Conservation (phyloP, 30 jellyfish, hydroid and myxozoan genomes). For the Aurelia aurita complex sp. Pacific region DNA sequence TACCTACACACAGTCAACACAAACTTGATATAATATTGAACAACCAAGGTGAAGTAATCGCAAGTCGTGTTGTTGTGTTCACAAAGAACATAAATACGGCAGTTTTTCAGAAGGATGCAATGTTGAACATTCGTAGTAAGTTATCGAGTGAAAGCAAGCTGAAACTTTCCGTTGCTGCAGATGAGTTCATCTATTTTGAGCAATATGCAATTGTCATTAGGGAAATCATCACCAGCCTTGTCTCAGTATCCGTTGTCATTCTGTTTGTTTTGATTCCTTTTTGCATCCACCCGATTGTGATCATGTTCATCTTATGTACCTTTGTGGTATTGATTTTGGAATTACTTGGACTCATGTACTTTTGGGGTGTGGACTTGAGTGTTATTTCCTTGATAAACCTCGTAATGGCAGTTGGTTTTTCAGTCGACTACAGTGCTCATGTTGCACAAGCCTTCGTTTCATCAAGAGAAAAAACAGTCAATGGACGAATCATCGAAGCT, state of each 20-base stretch:
- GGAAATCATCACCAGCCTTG: conserved; percentile 68
- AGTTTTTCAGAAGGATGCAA: conserved; percentile 67
- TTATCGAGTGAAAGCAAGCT: conserved; percentile 17
- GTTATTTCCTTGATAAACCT: conserved; percentile 87
- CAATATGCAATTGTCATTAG: conserved; percentile 79
- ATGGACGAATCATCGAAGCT: conserved; percentile 72
- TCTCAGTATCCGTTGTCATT: conserved; percentile 67
- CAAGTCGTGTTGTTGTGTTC: conserved; percentile 79
- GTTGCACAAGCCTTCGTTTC: conserved; percentile 89
- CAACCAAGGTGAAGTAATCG: conserved; percentile 39
- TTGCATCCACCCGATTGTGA: conserved; percentile 79
- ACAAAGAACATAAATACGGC: conserved; percentile 66
- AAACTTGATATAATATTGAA: conserved; percentile 45
- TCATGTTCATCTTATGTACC: conserved; percentile 57
- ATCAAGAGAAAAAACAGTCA: conserved; percentile 66
- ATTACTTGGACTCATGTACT: conserved; percentile 86
- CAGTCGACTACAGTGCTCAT: conserved; percentile 98
- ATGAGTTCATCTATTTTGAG: conserved; percentile 79
- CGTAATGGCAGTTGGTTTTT: conserved; percentile 94
- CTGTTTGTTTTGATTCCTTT: conserved; percentile 75
- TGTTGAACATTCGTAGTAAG: conserved; percentile 74
- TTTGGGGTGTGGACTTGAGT: conserved; percentile 86
- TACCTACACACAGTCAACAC: conserved; percentile 32
- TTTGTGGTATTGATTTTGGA: conserved; percentile 71
- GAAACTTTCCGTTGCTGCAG: conserved; percentile 28